Base-by-base conservation (phyloP, 2,888 invertebrate genomes). In the Trissoscelio sp. region DNA sequence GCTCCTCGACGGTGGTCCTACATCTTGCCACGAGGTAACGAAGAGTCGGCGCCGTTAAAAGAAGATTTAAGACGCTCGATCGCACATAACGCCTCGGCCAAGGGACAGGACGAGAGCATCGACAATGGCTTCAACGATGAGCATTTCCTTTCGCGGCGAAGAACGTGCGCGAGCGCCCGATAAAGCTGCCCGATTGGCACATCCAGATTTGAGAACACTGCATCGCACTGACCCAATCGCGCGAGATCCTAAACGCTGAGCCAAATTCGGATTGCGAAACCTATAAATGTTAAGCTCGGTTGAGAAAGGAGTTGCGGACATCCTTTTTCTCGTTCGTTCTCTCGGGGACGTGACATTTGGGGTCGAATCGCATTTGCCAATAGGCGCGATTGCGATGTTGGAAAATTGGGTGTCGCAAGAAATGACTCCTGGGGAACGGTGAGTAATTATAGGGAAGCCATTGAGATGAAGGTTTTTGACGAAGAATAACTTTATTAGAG, bases 21-120 rank as follows among this genome's bases (percentile, higher is more conserved):
- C 12, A 62, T 48, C 34, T 53, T 18, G 39, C 39, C n/a, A 9
- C 34, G 18, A 57, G 44, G 62, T 77, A 77, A 70, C 78, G 70
- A 69, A 69, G 46, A 37, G 70, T 62, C 70, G 70, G 64, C 51
- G 83, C 84, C 85, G 69, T 88, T 86, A 85, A 85, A 85, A 82
- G 81, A 85, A 88, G 87, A 88, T 88, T 87, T 87, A 87, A 85
- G 80, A 81, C 84, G 79, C 67, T 62, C 37, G 6, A 20, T 37
- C 34, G 53, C 18, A 44, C 44, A 18, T 44, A 44, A 18, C 39
- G 39, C 39, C 39, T 39, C 67, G 58, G 73, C 70, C 64, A 74
- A 83, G 78, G 39, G 24, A 51, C 69, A 69, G 22, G 34, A 67
- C 37, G 44, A n/a, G 55, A 57, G 9, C 31, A 39, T 53, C 62